Base-by-base conservation (phyloP, 2,888 invertebrate species). In the Boloria selene region DNA sequence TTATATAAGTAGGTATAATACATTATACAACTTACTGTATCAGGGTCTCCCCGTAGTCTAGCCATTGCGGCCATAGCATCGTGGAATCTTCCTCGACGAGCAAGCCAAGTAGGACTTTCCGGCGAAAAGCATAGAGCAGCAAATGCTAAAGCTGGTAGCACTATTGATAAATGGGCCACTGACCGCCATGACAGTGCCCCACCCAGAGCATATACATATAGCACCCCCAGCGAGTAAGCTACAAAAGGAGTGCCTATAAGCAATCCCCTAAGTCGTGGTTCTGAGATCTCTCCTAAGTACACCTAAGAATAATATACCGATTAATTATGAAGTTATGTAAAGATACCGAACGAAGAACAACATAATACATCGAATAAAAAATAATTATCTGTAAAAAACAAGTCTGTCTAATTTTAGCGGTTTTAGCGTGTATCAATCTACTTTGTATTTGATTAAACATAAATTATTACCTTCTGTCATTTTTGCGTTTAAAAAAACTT, bases 31-130 rank as follows among this genome's bases (percentile, higher is more conserved):
- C 93, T 93, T 53, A 94, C 94, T 55, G 86, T 86, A 22, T 92
- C 88, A 63, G 94, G 91, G 72, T 93, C 93, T 26, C 95, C 95
- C 4, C 95, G 88, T 13, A 95, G 83, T 78, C 94, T 93, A 7
- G 92, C 83, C 76, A 95, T 88, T 4, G 95, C 94, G 49, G 93
- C 87, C 88, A 90, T 90, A 2, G 93, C 93, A 13, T 90, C 90
- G 68, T 90, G 91, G 79, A 93, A 91, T 64, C 93, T 92, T 0
- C 94, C 94, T 55, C 93, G 91, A 18, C 95, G 89, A 1, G 95
- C 93, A 61, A 96, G 86, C 96, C 96, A 96, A 0, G 94, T 94
- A 0, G 96, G 96, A 74, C 95, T 95, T 81, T 96, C 96, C 0
- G 96, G 96, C 45, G 96, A 93, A 69, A 94, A 88, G 75, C 92